Percentiles rank a stretch among this genome's conserved stretches.
phyloP scores from a whole-genome alignment of 2,888 invertebrate species.

The Patella depressa region DNA sequence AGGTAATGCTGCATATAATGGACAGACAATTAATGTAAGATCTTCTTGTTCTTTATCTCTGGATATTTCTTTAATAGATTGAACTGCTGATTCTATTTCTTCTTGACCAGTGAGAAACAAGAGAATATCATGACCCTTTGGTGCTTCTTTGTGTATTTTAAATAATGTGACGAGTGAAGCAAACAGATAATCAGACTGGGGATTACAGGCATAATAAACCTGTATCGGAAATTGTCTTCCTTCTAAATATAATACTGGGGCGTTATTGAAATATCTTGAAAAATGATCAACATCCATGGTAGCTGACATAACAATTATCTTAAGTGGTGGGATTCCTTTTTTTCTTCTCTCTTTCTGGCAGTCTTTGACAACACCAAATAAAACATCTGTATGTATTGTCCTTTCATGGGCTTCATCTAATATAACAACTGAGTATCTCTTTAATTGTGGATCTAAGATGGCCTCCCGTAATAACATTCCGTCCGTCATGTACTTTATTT shows the following conservation, averaged over 20 bases:
- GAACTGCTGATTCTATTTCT: slow-evolving; percentile 83
- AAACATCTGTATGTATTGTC: slow-evolving; percentile 92
- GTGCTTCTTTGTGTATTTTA: slow-evolving; percentile 87
- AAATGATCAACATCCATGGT: slow-evolving; percentile 97
- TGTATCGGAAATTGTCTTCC: slow-evolving; percentile 85
- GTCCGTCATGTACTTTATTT: slow-evolving; percentile 91
- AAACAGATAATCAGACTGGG: slow-evolving; percentile 83
- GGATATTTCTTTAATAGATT: slow-evolving; percentile 72
- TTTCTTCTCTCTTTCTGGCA: slow-evolving; percentile 82
- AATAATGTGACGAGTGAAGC: slow-evolving; percentile 88
- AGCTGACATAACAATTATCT: slow-evolving; percentile 90
- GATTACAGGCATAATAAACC: slow-evolving; percentile 67
- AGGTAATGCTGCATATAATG: slow-evolving; percentile 75
- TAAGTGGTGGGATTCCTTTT: slow-evolving; percentile 58
- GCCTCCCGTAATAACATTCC: slow-evolving; percentile 94
- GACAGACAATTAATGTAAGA: slow-evolving; percentile 81
- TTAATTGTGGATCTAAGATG: slow-evolving; percentile 75
- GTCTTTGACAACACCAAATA: slow-evolving; percentile 91
- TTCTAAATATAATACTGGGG: slow-evolving; percentile 89
- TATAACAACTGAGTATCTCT: slow-evolving; percentile 84
- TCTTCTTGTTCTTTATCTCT: slow-evolving; percentile 76
- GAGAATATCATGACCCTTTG: slow-evolving; percentile 87
- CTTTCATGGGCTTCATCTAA: slow-evolving; percentile 97
- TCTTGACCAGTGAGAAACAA: slow-evolving; percentile 97
- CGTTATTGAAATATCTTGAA: slow-evolving; percentile 87